Evolutionary conservation across 1,140 invertebrate genomes (phyloP), one percentile per base, ranked within the genome.

Genomic region (Drosophila murphyi): DNA sequence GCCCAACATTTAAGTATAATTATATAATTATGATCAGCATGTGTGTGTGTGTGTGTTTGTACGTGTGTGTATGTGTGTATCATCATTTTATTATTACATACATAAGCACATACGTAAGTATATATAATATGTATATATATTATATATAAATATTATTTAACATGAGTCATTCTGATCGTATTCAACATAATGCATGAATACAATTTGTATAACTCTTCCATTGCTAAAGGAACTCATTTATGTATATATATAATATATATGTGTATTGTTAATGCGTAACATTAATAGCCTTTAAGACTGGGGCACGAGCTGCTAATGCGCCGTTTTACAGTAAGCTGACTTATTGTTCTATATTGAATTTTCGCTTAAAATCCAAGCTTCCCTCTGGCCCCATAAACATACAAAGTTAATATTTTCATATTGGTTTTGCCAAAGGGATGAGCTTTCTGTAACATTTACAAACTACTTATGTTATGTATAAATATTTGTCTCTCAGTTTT

Each of bases 261-360:
- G 32, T 63, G 78, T 86, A 79, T 88, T 81, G 75, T 90, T 89
- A 81, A 89, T 89, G 86, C 78, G 79, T 82, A 90, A 90, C 86
- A 89, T 81, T 90, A 75, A 88, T 85, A 83, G 83, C 83, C 80
- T 87, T 87, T 62, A 72, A 87, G 82, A 80, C 82, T 74, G 72
- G 61, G 61, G 32, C 74, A 64, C 74, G 52, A 63, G 72, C 60
- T 56, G 67, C 60, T 32, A 47, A 31, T 61, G 76, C 68, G 64
- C 54, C 41, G 31, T 59, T 76, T 60, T 78, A 76, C 75, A 76
- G 85, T 71, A 82, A 87, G 78, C 82, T 72, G 71, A 63, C 82
- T 87, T 87, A 76, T 79, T 79, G 72, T 76, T 76, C 72, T 64
- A 55, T 64, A 50, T 61, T 62, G n/a, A 31, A 72, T 37, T 39